Evolutionary conservation across 2,888 invertebrate species (phyloP), one percentile per base, ranked within the genome.

Genomic region (Drosophila nigritarsus): DNA sequence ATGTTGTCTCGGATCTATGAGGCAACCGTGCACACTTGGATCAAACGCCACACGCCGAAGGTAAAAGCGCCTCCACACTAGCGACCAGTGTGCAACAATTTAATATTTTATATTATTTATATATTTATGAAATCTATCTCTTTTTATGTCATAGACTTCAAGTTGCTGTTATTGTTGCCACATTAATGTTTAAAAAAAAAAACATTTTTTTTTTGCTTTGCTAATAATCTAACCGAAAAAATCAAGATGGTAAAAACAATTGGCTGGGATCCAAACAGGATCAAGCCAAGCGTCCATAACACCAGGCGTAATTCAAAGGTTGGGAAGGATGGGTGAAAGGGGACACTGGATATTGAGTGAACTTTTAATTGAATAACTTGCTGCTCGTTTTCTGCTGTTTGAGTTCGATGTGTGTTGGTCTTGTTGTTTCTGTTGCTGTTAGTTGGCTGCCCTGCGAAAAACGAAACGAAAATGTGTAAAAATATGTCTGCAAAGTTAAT

Each of bases 341-440:
- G 30, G 49, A 70, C 68, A 67, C 64, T 55, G 73, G 70, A 67
- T 73, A 89, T 78, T 84, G 73, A 73, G 62, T 67, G 85, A 86
- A 87, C 79, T 89, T 87, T 87, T 87, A 87, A 89, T 87, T 87
- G 88, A 87, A 87, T 90, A 87, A 86, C 77, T 90, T 78, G 86
- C 83, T 78, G 78, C 83, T 74, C 84, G 84, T 86, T 83, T 80
- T 77, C 80, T 65, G 83, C 73, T 70, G 70, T 74, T 78, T 65
- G 65, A 60, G 68, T 68, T 71, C 54, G 40, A 53, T 63, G 53
- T 54, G 45, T 61, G 50, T 55, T 48, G 60, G 20, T 45, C 45
- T 61, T 59, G 65, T 30, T 53, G 53, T 32, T 51, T 49, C n/a
- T 68, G 54, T 63, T 65, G 64, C 53, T 56, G 64, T 72, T 67